A percentile compares a stretch with the other conserved stretches of the same genome.
Evolutionary conservation across 2,797 vertebrate genomes (phyloP).

Genomic region (Muscicapa striata): DNA sequence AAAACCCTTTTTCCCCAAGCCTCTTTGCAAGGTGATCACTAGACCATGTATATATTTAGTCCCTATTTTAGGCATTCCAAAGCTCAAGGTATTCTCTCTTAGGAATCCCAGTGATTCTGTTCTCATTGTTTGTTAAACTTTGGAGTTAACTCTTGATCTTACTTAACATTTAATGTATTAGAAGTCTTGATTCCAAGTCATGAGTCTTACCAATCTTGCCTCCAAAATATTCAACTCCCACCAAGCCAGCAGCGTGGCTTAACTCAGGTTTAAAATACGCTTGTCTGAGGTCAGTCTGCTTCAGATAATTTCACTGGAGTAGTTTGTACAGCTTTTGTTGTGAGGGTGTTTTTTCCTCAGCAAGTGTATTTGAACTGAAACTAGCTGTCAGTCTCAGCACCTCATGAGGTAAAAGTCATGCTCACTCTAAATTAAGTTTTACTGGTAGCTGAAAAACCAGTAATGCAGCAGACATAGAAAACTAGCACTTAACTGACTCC

Average conservation of each 20-base stretch:
- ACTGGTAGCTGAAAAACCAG: background rate
- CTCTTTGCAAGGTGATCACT: background rate
- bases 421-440: background rate
- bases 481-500: background rate
- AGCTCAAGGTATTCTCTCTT: background rate
- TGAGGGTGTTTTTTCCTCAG: background rate
- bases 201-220: background rate
- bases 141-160: background rate
- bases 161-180: background rate
- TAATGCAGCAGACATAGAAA: background rate
- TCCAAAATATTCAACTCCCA: background rate
- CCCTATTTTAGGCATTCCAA: background rate
- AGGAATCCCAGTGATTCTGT: background rate
- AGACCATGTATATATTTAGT: background rate
- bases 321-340: background rate
- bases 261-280: background rate
- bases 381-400: background rate
- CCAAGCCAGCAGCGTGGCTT: background rate
- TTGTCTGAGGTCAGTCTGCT: background rate
- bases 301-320: background rate
- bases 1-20: background rate
- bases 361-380: background rate
- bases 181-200: background rate
- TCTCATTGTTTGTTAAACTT: background rate
- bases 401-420: background rate